Evolutionary conservation across 2,797 vertebrate genomes (phyloP).

Genomic region (Eulemur albifrons): DNA sequence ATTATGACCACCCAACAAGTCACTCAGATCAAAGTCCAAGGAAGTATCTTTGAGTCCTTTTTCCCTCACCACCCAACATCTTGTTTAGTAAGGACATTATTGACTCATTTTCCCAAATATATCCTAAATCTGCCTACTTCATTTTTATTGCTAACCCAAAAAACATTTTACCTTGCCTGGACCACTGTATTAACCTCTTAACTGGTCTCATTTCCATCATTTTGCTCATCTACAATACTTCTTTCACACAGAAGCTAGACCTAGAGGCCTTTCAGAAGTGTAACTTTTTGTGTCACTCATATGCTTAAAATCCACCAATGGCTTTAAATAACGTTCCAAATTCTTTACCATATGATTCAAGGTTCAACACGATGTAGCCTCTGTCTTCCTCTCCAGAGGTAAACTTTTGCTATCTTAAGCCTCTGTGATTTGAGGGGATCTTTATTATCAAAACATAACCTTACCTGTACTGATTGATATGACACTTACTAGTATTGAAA

Average conservation of each 20-base stretch:
- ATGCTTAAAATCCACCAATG: background rate
- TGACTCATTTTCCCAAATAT: background rate
- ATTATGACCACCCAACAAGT: background rate
- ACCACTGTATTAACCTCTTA: background rate
- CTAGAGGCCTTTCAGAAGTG: background rate
- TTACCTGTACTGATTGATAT: background rate
- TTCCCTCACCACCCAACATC: background rate
- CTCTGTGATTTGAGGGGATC: background rate
- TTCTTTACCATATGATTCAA: background rate
- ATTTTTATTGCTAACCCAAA: background rate
- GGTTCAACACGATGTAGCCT: background rate
- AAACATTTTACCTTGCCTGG: background rate
- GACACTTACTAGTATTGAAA: background rate
- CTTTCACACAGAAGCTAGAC: background rate
- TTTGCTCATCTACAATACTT: background rate
- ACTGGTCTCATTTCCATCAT: background rate
- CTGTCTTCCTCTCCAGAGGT: background rate
- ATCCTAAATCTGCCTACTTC: background rate
- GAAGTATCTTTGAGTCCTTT: background rate
- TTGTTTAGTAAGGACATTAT: background rate
- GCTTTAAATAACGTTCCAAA: background rate
- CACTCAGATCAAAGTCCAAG: background rate
- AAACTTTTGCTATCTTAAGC: background rate
- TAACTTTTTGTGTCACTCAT: background rate
- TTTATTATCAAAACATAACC: background rate